Conservation (phyloP, 1,140 invertebrate species). For the Portunus trituberculatus region DNA sequence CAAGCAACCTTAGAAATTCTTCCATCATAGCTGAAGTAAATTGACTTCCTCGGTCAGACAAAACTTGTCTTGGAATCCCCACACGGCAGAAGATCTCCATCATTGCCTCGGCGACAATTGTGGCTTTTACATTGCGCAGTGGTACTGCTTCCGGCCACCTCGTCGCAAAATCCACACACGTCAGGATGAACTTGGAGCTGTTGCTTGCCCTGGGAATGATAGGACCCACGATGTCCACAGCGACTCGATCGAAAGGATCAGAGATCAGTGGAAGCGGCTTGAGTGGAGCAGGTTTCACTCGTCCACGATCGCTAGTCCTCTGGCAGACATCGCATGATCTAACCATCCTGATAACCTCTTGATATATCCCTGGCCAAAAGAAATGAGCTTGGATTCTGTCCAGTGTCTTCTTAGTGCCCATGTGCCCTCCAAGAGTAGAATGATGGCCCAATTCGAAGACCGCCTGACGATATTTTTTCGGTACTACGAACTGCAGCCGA, state of each 20-base stretch:
- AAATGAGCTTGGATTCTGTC: neutral
- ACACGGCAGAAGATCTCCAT: neutral
- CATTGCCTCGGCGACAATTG: neutral
- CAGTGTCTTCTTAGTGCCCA: neutral
- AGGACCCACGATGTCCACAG: neutral
- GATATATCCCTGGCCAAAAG: neutral
- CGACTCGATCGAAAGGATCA: neutral
- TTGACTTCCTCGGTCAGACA: neutral
- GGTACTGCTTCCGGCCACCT: constrained; percentile 81
- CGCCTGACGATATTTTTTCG: too few relatives aligned
- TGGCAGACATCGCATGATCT: neutral
- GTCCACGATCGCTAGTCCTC: neutral
- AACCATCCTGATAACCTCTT: neutral
- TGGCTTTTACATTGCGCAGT: neutral
- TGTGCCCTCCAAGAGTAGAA: too few relatives aligned
- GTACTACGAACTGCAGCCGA: too few relatives aligned
- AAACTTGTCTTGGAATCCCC: neutral
- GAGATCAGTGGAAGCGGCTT: neutral
- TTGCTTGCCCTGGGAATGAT: neutral
- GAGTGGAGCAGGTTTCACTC: neutral
- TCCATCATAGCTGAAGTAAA: neutral
- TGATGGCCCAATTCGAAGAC: too few relatives aligned
- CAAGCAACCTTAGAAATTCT: too few relatives aligned
- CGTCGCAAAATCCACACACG: constrained; percentile 95
- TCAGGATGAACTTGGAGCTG: constrained; percentile 92